Conservation (phyloP, 1,140 invertebrate species). For the Tetragonula clypearis region DNA sequence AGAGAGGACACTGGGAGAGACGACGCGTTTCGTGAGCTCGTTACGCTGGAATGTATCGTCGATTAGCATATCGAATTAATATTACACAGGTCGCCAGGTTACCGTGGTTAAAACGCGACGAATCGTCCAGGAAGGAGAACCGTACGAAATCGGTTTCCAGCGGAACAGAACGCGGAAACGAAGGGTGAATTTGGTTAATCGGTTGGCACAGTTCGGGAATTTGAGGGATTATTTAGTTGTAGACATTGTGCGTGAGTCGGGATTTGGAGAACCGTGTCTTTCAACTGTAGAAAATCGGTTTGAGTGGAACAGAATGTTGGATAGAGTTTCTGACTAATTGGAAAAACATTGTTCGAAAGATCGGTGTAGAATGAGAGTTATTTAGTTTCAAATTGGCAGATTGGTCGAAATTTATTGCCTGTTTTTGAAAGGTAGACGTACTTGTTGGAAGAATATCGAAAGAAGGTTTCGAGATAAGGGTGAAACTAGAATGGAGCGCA, state of each 20-base stretch:
- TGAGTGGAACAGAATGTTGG: too few species aligned
- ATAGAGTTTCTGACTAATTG: too few species aligned
- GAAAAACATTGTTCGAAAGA: too few species aligned
- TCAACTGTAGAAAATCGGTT: too few species aligned
- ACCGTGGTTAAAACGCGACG: constrained; percentile 12
- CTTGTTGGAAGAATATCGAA: neutral
- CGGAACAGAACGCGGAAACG: neutral
- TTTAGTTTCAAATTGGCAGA: too few species aligned
- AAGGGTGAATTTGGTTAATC: neutral
- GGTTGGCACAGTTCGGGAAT: neutral
- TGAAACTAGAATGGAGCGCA: neutral
- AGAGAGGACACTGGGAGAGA: neutral
- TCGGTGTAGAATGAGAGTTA: too few species aligned
- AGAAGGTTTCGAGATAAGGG: neutral
- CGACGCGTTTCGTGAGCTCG: constrained; percentile 28
- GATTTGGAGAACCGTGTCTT: too few species aligned
- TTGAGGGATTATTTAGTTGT: too few species aligned
- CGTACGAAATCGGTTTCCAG: neutral
- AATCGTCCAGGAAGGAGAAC: neutral
- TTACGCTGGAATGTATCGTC: constrained; percentile 42
- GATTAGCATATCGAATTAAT: constrained; percentile 47
- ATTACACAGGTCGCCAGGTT: neutral
- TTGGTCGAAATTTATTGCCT: too few species aligned
- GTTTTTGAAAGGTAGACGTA: too few species aligned
- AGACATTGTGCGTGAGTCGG: too few species aligned